A percentile compares a stretch with the other conserved stretches of the same genome.
These are phyloP conservation scores for Oreonectes daqikongensis DNA, from an alignment of 2,797 vertebrate species.

Conservation along the genomic window DNA sequence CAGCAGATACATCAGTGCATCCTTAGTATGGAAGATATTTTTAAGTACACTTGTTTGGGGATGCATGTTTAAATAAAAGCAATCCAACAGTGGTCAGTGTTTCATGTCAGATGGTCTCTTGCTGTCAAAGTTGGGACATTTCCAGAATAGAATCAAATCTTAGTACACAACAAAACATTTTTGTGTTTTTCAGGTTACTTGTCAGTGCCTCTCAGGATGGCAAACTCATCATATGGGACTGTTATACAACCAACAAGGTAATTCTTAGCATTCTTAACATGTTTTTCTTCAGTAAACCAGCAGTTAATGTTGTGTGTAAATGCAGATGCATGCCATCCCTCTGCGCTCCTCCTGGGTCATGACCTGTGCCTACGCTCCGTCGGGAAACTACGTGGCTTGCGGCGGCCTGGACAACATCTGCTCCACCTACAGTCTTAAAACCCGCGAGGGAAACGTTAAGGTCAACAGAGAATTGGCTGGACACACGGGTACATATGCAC, in stretches of 20 bases:
- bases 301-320: background rate
- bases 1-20: no score
- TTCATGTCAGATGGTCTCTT: no score
- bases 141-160: no score
- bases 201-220: slow-evolving; percentile 91
- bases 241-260: slow-evolving; percentile 91
- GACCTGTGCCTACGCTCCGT: slow-evolving; percentile 87
- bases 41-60: no score
- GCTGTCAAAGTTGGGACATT: no score
- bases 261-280: no score
- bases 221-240: slow-evolving; percentile 91
- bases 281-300: no score
- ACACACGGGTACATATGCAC: slow-evolving; percentile 80
- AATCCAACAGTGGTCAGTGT: no score
- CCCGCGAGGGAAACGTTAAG: slow-evolving; percentile 84
- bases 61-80: no score
- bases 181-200: slow-evolving; percentile 77
- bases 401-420: slow-evolving; percentile 90
- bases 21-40: no score
- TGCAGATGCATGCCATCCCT: slow-evolving; percentile 87
- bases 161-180: background rate
- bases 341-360: slow-evolving; percentile 88
- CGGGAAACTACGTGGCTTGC: slow-evolving; percentile 86
- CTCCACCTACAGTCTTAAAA: slow-evolving; percentile 87
- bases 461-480: slow-evolving; percentile 85